Percentiles rank a stretch among this genome's conserved stretches.
phyloP scores from a whole-genome alignment of 2,888 invertebrate species.

The Gryllus longicercus region DNA sequence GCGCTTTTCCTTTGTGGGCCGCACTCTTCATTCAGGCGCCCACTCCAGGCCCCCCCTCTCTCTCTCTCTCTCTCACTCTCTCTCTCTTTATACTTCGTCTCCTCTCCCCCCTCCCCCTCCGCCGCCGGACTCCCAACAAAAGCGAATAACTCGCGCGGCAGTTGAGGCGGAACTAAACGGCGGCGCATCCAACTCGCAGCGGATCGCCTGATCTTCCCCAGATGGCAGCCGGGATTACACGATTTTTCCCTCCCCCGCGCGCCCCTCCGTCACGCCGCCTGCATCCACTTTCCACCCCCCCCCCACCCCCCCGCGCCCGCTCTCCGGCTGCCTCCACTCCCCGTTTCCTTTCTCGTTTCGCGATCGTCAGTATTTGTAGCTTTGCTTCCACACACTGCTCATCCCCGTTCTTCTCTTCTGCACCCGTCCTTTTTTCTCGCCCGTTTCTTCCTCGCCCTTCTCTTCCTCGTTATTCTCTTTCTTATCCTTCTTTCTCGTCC shows the following conservation, averaged over 20 bases:
- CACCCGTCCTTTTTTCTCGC: too few species aligned
- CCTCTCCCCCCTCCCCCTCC: background rate
- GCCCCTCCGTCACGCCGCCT: too few species aligned
- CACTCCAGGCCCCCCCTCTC: background rate
- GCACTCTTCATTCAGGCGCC: background rate
- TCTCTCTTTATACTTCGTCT: background rate
- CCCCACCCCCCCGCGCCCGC: accelerated
- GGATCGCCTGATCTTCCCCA: background rate
- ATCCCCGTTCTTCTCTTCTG: too few species aligned
- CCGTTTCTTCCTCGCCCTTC: too few species aligned
- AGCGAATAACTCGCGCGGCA: background rate
- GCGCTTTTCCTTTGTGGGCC: too few species aligned
- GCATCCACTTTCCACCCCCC: too few species aligned
- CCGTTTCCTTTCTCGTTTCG: too few species aligned
- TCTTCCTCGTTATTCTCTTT: too few species aligned
- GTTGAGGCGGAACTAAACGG: background rate
- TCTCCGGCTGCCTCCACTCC: too few species aligned
- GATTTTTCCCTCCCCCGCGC: background rate
- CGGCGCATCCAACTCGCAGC: background rate
- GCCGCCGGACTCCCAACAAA: background rate
- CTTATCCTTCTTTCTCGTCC: too few species aligned
- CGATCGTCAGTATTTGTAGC: too few species aligned
- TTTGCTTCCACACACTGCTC: too few species aligned
- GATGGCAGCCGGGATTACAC: background rate
- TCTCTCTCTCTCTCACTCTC: background rate